Conservation (phyloP, 2,113 vertebrate species). For the Sardina pilchardus region DNA sequence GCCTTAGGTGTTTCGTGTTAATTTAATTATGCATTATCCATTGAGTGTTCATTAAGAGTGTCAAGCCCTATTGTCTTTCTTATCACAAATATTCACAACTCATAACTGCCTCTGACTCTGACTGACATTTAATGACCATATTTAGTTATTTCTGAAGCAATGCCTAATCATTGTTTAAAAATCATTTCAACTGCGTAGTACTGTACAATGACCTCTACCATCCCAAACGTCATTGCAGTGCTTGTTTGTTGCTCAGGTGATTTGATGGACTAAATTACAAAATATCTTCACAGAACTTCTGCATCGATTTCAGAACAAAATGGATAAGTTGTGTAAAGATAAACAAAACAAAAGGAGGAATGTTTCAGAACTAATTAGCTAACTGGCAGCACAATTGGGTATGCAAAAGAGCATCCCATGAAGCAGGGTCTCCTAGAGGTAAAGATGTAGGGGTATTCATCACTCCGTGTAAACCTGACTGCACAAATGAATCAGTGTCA, state of each 20-base stretch:
- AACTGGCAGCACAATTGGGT: no score
- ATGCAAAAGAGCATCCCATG: no score
- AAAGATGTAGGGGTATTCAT: no score
- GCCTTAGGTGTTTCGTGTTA: constrained; percentile 7
- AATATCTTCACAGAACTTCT: neutral
- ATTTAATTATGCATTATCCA: constrained; percentile 31
- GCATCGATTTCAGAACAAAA: no score
- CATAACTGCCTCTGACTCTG: constrained; percentile 21
- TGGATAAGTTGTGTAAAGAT: no score
- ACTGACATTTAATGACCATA: neutral
- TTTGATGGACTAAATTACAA: neutral
- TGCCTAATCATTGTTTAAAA: neutral
- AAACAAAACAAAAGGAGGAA: no score
- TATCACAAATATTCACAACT: constrained; percentile 21
- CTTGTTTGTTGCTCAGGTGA: neutral
- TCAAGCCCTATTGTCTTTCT: constrained; percentile 18
- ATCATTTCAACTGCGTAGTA: neutral
- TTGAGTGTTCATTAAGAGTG: constrained; percentile 1
- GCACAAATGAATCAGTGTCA: no score
- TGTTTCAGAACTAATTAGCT: no score
- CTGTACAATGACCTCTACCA: neutral
- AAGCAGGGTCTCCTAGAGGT: no score
- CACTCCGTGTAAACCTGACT: no score
- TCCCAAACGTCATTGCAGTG: neutral
- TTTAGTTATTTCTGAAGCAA: neutral